phyloP scores from a whole-genome alignment of 37 sponge, comb jelly and placozoan species.

The Ianthella basta region DNA sequence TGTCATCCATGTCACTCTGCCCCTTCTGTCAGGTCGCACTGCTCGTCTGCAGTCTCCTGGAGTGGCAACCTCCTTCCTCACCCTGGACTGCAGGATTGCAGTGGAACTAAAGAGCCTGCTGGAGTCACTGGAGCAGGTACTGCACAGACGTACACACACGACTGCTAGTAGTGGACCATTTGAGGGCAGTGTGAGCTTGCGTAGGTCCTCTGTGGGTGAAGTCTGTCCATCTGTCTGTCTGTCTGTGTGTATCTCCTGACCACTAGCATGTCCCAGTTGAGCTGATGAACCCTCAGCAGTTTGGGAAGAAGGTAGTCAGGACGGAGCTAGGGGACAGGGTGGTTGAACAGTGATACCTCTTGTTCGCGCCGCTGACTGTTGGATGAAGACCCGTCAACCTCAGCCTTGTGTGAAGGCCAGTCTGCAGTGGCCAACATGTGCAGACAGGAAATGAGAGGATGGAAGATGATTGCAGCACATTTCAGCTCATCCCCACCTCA shows the following conservation, averaged over 20 bases:
- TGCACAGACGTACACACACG: neutral
- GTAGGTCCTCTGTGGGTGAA: no score
- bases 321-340: constrained; percentile 58
- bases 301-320: constrained; percentile 31
- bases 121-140: constrained; percentile 30
- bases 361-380: neutral
- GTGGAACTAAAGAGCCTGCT: constrained; percentile 40
- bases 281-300: constrained; percentile 38
- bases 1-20: neutral
- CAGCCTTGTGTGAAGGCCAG: no score
- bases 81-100: constrained; percentile 57
- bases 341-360: neutral
- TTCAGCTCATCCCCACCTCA: no score
- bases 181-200: no score
- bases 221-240: neutral
- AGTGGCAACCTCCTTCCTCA: constrained; percentile 48
- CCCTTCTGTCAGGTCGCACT: constrained; percentile 36
- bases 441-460: no score
- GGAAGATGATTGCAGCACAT: no score
- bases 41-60: constrained; percentile 33
- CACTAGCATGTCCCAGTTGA: constrained; percentile 32
- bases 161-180: no score
- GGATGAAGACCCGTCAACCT: no score
- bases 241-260: neutral
- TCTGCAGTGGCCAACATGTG: no score